Evolutionary conservation across 2,888 invertebrate species (phyloP).

Genomic region (Agrotis segetum): DNA sequence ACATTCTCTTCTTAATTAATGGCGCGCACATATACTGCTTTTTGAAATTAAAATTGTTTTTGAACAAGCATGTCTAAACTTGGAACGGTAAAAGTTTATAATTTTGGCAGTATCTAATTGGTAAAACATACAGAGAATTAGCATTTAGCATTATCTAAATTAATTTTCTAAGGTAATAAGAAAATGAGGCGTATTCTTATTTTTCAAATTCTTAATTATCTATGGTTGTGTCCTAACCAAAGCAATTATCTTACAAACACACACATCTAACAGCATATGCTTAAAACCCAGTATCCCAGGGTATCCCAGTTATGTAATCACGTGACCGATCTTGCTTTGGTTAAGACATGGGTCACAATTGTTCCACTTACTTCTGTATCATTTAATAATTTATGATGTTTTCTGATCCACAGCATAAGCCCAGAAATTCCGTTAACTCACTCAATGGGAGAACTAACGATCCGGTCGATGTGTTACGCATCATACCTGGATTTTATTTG

Average conservation of each 20-base stretch:
- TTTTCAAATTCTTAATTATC: too few species aligned
- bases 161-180: too few species aligned
- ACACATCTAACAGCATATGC: too few species aligned
- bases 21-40: background rate
- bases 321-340: background rate
- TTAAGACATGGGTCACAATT: background rate
- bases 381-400: background rate
- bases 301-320: too few species aligned
- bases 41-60: slow-evolving; percentile 28
- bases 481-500: slow-evolving; percentile 76
- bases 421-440: background rate
- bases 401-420: slow-evolving; percentile 3
- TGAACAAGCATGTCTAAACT: slow-evolving; percentile 8
- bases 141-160: background rate
- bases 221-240: background rate
- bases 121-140: background rate
- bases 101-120: background rate
- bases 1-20: slow-evolving; percentile 17
- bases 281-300: too few species aligned
- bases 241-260: background rate
- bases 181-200: too few species aligned
- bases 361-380: background rate
- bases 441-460: background rate
- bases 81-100: background rate
- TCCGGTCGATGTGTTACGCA: slow-evolving; percentile 53